Evolutionary conservation across 2,888 invertebrate species (phyloP).

Genomic region (Pollenia angustigena): DNA sequence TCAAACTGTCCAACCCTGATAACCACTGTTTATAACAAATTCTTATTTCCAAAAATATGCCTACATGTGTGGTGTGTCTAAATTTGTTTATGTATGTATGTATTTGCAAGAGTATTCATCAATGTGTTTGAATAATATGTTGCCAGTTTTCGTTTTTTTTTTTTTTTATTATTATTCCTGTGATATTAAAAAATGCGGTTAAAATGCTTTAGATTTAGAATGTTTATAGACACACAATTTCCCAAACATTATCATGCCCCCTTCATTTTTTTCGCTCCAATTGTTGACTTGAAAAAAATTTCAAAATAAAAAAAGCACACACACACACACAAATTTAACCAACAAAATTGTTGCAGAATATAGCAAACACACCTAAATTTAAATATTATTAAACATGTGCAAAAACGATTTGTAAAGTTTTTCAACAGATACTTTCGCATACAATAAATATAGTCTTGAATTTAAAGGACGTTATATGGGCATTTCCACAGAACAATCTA

Average conservation of each 20-base stretch:
- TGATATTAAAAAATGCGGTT: slow-evolving; percentile 20
- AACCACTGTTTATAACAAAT: too few relatives aligned
- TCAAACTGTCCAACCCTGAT: too few relatives aligned
- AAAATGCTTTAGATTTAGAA: background rate
- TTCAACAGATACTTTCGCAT: too few relatives aligned
- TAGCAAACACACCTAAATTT: background rate
- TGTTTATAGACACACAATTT: background rate
- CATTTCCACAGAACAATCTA: too few relatives aligned
- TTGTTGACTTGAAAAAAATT: slow-evolving; percentile 43
- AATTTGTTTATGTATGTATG: too few relatives aligned
- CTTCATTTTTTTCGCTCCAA: slow-evolving; percentile 54
- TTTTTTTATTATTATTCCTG: background rate
- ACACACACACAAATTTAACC: background rate
- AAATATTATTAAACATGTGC: background rate
- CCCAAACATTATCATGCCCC: slow-evolving; percentile 19
- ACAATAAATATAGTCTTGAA: too few relatives aligned
- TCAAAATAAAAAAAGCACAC: background rate
- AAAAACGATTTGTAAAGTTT: background rate
- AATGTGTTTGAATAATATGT: background rate
- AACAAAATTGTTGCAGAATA: background rate
- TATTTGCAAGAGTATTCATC: background rate
- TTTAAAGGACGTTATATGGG: too few relatives aligned
- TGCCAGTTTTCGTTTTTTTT: background rate
- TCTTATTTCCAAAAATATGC: too few relatives aligned
- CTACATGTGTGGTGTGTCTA: too few relatives aligned